Evolutionary conservation across 2,888 invertebrate genomes (phyloP).

Genomic region (Mesoligia furuncula): DNA sequence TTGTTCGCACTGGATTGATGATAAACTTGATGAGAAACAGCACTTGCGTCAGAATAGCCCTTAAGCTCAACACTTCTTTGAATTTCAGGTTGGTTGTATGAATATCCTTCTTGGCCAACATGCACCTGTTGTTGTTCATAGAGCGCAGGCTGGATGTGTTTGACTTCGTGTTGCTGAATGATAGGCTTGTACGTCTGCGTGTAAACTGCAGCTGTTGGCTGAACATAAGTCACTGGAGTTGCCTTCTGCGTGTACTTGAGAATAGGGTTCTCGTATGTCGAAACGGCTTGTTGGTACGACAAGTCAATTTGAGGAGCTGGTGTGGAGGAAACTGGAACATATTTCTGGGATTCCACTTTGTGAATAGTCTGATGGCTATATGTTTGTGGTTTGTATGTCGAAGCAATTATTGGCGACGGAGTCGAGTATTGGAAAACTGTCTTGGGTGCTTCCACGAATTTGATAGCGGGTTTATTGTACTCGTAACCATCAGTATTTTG

Average conservation of each 20-base stretch:
- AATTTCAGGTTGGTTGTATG: constrained; percentile 85
- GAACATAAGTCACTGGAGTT: constrained; percentile 77
- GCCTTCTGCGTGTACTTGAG: constrained; percentile 77
- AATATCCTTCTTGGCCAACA: constrained; percentile 77
- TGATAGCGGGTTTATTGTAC: constrained; percentile 73
- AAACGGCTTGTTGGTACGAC: constrained; percentile 71
- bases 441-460: constrained; percentile 80
- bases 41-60: constrained; percentile 83
- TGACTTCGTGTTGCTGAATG: constrained; percentile 78
- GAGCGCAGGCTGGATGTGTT: constrained; percentile 75
- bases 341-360: constrained; percentile 76
- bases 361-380: constrained; percentile 84
- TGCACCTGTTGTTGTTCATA: constrained; percentile 75
- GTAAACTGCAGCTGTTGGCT: constrained; percentile 79
- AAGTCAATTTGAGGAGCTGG: constrained; percentile 72
- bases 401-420: constrained; percentile 72
- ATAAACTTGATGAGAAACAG: constrained; percentile 85
- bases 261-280: constrained; percentile 82
- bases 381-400: constrained; percentile 80
- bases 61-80: constrained; percentile 79
- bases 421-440: constrained; percentile 75
- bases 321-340: constrained; percentile 77
- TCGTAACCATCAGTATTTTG: constrained; percentile 73
- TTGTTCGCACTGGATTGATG: constrained; percentile 74
- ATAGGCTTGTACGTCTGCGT: constrained; percentile 80